Evolutionary conservation across 1,140 invertebrate species (phyloP).

Genomic region (Phymorhynchus buccinoides): DNA sequence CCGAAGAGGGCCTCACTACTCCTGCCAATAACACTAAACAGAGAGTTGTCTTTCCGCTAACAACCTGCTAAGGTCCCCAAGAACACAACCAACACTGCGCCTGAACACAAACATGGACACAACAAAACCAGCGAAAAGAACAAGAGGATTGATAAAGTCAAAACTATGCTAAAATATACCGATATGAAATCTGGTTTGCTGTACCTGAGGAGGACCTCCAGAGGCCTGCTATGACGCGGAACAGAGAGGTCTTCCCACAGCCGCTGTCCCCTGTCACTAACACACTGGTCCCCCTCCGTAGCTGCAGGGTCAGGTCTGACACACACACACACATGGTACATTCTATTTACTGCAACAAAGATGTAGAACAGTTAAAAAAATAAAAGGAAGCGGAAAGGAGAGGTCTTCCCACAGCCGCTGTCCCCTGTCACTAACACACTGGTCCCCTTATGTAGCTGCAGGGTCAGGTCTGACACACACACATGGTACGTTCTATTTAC

Average conservation of each 20-base stretch:
- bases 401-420: constrained; percentile 79
- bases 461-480: no score
- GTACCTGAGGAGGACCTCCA: constrained; percentile 74
- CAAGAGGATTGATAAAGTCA: no score
- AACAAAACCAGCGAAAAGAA: no score
- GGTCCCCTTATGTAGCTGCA: constrained; percentile 73
- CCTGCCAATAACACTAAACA: no score
- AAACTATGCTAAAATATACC: no score
- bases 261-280: constrained; percentile 79
- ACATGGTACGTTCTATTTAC: constrained; percentile 59
- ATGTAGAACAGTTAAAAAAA: constrained; percentile 49
- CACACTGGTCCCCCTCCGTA: constrained; percentile 73
- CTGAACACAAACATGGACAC: no score
- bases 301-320: constrained; percentile 74
- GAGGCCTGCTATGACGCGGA: constrained; percentile 77
- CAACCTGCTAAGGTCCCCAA: no score
- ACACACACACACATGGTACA: not conserved
- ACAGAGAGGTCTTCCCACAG: constrained; percentile 78
- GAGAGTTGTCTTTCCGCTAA: no score
- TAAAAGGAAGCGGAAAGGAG: constrained; percentile 77
- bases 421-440: constrained; percentile 76
- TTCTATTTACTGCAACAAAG: no score
- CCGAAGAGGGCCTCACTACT: no score
- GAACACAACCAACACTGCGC: no score
- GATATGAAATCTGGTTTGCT: not conserved